phyloP scores from a whole-genome alignment of 2,113 vertebrate genomes.

The Aegithalos caudatus region DNA sequence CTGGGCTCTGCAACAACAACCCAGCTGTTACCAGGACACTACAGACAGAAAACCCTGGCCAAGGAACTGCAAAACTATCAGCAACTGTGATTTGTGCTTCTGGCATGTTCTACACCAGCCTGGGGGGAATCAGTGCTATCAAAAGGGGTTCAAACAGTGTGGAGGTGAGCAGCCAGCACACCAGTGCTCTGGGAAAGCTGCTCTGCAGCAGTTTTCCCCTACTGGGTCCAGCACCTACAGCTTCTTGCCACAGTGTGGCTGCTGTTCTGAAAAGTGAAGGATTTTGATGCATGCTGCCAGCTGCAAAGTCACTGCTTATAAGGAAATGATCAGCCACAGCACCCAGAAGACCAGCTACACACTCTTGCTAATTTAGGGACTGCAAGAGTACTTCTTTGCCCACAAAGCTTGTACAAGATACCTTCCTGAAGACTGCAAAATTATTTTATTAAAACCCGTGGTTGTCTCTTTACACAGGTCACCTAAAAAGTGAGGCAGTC shows the following conservation, averaged over 20 bases:
- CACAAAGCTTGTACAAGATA: background rate
- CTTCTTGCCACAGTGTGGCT: background rate
- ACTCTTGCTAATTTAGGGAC: background rate
- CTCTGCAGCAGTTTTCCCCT: background rate
- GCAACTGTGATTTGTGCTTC: background rate
- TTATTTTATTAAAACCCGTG: background rate
- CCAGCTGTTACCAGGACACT: background rate
- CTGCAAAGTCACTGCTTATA: conserved; percentile 26
- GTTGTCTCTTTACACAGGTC: background rate
- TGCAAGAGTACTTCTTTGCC: background rate
- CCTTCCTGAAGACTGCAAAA: background rate
- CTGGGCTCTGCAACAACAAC: conserved; percentile 83
- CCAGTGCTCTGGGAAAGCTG: background rate
- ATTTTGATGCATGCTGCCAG: conserved; percentile 7
- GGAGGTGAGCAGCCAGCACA: background rate
- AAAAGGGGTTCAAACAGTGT: background rate
- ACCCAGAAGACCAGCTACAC: background rate
- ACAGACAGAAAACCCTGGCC: background rate
- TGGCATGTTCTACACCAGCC: background rate
- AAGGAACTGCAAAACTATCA: background rate
- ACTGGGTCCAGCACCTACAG: background rate
- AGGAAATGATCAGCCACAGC: background rate
- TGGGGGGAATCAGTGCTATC: background rate
- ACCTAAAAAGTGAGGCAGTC: background rate
- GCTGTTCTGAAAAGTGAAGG: conserved; percentile 13